These are phyloP conservation scores for Neoascia interrupta DNA, from an alignment of 2,888 invertebrate genomes.

Conservation along the genomic window DNA sequence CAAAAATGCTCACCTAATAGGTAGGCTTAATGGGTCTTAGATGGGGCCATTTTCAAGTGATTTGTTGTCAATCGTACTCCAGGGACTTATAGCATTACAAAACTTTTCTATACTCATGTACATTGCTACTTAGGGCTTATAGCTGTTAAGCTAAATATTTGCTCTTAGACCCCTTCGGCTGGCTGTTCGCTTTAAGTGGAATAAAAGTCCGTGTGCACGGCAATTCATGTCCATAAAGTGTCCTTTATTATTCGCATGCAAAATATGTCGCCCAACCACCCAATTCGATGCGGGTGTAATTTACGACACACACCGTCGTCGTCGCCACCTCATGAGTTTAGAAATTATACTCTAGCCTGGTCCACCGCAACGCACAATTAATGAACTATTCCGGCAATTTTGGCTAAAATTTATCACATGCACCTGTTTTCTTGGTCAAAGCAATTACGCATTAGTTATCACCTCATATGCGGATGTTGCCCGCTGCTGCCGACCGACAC, in stretches of 20 bases:
- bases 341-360: conserved; percentile 54
- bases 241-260: conserved; percentile 43
- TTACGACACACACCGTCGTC: conserved; percentile 55
- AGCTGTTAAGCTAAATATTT: not conserved
- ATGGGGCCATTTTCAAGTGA: conserved; percentile 66
- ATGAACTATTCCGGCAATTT: conserved; percentile 68
- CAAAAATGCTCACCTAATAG: conserved; percentile 66
- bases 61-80: conserved; percentile 66
- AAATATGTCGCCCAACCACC: conserved; percentile 32
- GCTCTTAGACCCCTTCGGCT: too few species aligned
- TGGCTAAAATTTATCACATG: conserved; percentile 67
- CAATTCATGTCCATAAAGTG: too few species aligned
- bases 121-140: not conserved
- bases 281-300: conserved; percentile 59
- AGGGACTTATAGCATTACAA: conserved; percentile 46
- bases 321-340: conserved; percentile 61
- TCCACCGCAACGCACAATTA: conserved; percentile 67
- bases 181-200: too few species aligned
- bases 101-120: conserved; percentile 16
- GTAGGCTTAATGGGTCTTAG: conserved; percentile 67
- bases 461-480: conserved; percentile 49
- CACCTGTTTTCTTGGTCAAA: conserved; percentile 69
- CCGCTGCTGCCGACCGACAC: not conserved
- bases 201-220: too few species aligned
- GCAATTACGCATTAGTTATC: conserved; percentile 68